Evolutionary conservation across 2,797 vertebrate species (phyloP).

Genomic region (Danio aesculapii): DNA sequence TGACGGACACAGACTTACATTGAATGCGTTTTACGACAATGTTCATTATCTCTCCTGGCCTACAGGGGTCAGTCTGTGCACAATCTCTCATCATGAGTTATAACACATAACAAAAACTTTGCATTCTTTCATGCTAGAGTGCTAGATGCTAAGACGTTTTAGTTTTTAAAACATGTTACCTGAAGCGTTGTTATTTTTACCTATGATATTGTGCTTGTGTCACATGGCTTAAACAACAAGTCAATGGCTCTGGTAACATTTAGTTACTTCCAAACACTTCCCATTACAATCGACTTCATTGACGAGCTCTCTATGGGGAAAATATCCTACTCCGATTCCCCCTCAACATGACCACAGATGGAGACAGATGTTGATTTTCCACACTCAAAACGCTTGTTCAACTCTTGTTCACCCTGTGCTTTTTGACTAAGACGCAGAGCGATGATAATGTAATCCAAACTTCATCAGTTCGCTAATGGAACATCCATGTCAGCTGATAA

Average conservation of each 20-base stretch:
- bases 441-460: constrained; percentile 26
- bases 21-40: no score
- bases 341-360: not conserved
- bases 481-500: constrained; percentile 49
- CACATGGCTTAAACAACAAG: not conserved
- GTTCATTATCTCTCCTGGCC: no score
- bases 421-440: constrained; percentile 24
- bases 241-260: not conserved
- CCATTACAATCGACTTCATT: constrained; percentile 9
- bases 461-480: constrained; percentile 32
- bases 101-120: no score
- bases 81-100: no score
- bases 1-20: no score
- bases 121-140: no score
- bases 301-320: not conserved
- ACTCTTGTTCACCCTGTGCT: constrained; percentile 2
- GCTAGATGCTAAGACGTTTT: no score
- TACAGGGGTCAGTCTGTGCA: no score
- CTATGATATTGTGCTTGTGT: no score
- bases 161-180: no score
- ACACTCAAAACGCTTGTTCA: not conserved
- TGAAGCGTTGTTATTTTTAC: no score
- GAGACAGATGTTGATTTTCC: not conserved
- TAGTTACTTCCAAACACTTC: not conserved
- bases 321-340: not conserved